Base-by-base conservation (phyloP, 1,140 invertebrate species). In the Idris sp. region DNA sequence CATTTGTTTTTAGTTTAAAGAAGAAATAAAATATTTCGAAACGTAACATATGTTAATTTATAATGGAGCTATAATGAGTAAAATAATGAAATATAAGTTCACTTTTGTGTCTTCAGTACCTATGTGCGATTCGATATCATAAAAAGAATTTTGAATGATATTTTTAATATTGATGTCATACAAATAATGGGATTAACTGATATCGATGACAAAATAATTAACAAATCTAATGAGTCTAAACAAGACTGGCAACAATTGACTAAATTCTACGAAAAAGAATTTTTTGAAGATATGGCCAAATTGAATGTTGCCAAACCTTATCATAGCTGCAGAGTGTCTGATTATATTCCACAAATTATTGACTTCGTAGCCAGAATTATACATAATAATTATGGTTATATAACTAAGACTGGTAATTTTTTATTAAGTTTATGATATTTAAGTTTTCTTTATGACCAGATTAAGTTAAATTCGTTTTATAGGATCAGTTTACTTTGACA, bases 131-230 rank as follows among this genome's bases (percentile, higher is more conserved):
- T 94, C 67, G 97, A 98, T 80, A 94, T 97, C 4, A 91, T 98
- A 22, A 91, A 94, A 81, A 89, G 94, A 81, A 95, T 98, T 79
- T 79, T 98, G 31, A 89, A 90, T 54, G 87, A 92, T 48, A 90
- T 93, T 80, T 96, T 96, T 76, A 91, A 93, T 69, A 89, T 95
- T 10, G 92, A 95, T 84, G 86, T 96, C 9, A 87, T 96, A 13
- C 90, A 92, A 2, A 91, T 93, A 0, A 96, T 98, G 94, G 95
- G 96, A 64, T 91, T 99, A 11, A 98, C 97, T 0, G 95, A 98
- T 87, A 95, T 98, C 56, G 97, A 98, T 89, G 96, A 98, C 84
- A 98, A 98, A 89, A 98, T 98, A 58, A 97, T 99, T 26, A 89
- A 87, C 36, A 91, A 89, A 79, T 90, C 93, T 1, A 87, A 89